phyloP scores from a whole-genome alignment of 53 echinoderm and acorn worm genomes.

The Glandiceps talaboti region DNA sequence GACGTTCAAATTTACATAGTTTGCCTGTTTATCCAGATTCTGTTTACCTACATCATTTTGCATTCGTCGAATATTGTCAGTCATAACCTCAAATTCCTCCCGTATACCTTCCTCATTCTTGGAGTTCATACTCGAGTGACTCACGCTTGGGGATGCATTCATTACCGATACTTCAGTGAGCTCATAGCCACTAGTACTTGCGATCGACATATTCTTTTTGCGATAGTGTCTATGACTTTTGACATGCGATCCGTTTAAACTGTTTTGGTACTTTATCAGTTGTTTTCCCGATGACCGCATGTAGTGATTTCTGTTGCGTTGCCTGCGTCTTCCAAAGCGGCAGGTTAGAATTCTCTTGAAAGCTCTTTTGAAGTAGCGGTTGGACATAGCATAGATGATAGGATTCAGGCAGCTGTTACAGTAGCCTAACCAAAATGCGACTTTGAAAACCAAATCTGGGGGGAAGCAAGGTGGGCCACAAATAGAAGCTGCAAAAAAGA shows the following conservation, averaged over 20 bases:
- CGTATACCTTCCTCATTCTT: background rate
- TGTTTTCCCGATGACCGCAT: background rate
- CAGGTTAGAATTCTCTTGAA: constrained; percentile 47
- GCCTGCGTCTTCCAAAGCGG: background rate
- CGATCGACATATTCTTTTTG: background rate
- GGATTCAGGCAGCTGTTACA: constrained; percentile 86
- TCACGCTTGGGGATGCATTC: background rate
- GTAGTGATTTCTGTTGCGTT: background rate
- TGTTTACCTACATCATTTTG: background rate
- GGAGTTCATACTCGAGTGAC: background rate
- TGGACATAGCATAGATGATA: constrained; percentile 69
- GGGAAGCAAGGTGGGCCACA: constrained; percentile 35
- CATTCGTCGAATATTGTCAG: background rate
- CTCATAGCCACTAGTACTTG: background rate
- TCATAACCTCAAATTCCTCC: background rate
- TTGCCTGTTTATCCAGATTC: background rate
- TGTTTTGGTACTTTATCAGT: background rate
- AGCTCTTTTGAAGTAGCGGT: constrained; percentile 54
- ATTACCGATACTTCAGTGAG: background rate
- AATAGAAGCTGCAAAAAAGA: constrained; percentile 33
- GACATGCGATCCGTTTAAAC: background rate
- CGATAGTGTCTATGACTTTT: background rate
- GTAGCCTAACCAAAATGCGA: constrained; percentile 86
- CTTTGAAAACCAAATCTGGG: constrained; percentile 44
- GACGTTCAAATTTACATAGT: background rate